Evolutionary conservation across 2,113 vertebrate species (phyloP), one percentile per base, ranked within the genome.

Genomic region (Sorex araneus): DNA sequence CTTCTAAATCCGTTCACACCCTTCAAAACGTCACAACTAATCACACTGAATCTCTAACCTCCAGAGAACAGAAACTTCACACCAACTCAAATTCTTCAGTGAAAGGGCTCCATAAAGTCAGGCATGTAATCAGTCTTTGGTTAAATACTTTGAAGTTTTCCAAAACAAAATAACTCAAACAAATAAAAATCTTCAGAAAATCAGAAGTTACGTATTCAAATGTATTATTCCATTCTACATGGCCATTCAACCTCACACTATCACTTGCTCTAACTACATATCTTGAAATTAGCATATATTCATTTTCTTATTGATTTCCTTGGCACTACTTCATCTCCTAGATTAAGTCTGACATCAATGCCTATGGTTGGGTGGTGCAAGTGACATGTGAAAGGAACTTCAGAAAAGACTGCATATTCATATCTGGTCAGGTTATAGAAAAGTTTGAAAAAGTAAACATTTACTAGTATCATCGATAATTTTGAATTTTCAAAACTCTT

Each of bases 201-300:
- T 97, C 92, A 69, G 71, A 76, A 87, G 63, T 34, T 85, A 91
- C 54, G 67, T 92, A 91, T 96, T 96, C 93, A 96, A 87, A 89
- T 94, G 47, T 50, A 50, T 50, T 50, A 50, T 50, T 54, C 1
- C 76, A 50, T 78, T 95, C 69, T 94, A 79, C 45, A 70, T 75
- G 43, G 27, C 79, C 78, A 93, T 94, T 93, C 92, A 89, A 93
- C 30, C 40, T 84, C 43, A 83, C 47, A 36, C 2, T 10, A 95
- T 95, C 40, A 30, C 21, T 82, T 97, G 97, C 0, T 0, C 77
- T 60, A 80, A 82, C 6, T 92, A 89, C 95, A 95, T 18, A 89
- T 96, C 89, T 40, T 93, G 75, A 97, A 96, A 89, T 94, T 97
- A 96, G 87, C 70, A 71, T 45, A 84, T 32, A 79, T 32, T 30